A percentile compares a stretch with the other conserved stretches of the same genome.
phyloP scores from a whole-genome alignment of 2,797 vertebrate genomes.

The Scyliorhinus canicula region DNA sequence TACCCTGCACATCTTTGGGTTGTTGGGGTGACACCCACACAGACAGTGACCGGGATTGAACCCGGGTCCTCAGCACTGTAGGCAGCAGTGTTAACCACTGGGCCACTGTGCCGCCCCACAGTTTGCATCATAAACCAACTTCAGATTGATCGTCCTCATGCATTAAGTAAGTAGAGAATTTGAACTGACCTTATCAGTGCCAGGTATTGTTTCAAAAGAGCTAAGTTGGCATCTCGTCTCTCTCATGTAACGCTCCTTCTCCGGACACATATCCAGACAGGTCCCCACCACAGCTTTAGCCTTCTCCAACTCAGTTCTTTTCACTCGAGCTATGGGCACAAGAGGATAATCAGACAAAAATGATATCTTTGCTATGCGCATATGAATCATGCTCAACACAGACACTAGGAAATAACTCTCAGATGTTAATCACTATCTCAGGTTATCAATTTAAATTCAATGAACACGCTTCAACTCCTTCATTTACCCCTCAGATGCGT shows the following conservation, averaged over 20 bases:
- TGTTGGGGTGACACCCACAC: too few relatives aligned
- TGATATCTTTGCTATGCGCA: background rate
- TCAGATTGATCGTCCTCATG: background rate
- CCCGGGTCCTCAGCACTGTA: too few relatives aligned
- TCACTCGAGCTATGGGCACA: slow-evolving; percentile 67
- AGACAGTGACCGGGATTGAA: too few relatives aligned
- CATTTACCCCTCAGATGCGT: background rate
- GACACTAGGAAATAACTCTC: background rate
- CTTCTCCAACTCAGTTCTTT: slow-evolving; percentile 79
- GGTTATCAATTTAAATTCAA: background rate
- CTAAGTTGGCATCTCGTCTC: slow-evolving; percentile 93
- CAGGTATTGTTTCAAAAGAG: slow-evolving; percentile 71
- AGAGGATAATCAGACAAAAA: background rate
- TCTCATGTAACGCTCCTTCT: slow-evolving; percentile 95
- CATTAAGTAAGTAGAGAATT: background rate
- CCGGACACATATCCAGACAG: slow-evolving; percentile 96
- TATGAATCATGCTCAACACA: background rate
- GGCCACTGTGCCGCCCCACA: too few relatives aligned
- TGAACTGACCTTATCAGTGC: slow-evolving; percentile 78
- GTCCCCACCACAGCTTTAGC: slow-evolving; percentile 88
- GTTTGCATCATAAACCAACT: background rate
- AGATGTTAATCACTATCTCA: background rate
- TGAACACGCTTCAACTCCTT: background rate
- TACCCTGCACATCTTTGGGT: too few relatives aligned
- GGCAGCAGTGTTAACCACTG: too few relatives aligned